phyloP scores from a whole-genome alignment of 2,888 invertebrate species.

The Gryllus longicercus region DNA sequence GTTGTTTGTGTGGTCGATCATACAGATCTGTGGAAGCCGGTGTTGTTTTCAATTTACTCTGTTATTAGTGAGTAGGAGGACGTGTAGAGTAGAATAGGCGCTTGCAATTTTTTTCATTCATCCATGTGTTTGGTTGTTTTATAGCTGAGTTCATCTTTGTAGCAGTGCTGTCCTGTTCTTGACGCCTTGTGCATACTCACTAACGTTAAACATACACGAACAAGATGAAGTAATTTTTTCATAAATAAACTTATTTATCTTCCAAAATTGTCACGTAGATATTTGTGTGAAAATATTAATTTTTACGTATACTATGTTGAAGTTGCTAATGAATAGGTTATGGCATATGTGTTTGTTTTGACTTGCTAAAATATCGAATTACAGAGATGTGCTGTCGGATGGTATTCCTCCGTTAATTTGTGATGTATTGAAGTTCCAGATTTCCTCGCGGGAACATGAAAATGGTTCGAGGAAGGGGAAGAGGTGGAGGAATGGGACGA shows the following conservation, averaged over 20 bases:
- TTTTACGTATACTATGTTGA: not conserved
- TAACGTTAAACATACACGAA: slow-evolving; percentile 8
- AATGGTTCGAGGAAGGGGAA: slow-evolving; percentile 64
- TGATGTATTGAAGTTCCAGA: not conserved
- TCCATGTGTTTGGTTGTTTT: slow-evolving; percentile 1
- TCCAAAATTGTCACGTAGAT: not conserved
- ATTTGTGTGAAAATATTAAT: not conserved
- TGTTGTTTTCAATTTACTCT: slow-evolving; percentile 8
- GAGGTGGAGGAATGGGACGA: slow-evolving; percentile 60
- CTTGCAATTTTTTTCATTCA: slow-evolving; percentile 17
- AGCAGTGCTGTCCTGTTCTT: slow-evolving; percentile 10
- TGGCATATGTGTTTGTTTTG: too few relatives aligned
- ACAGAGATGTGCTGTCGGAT: too few relatives aligned
- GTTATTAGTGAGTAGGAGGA: not conserved
- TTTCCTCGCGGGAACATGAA: slow-evolving; percentile 38
- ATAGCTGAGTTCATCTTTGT: slow-evolving; percentile 10
- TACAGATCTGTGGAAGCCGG: not conserved
- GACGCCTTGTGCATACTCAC: slow-evolving; percentile 8
- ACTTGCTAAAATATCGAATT: too few relatives aligned
- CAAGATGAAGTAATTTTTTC: slow-evolving; percentile 4
- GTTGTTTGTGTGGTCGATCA: not conserved
- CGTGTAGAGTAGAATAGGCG: slow-evolving; percentile 7
- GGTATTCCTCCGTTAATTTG: not conserved
- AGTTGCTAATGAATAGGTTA: not conserved
- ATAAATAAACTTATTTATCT: slow-evolving; percentile 10